Base-by-base conservation (phyloP, 2,888 invertebrate genomes). In the Autographa gamma region DNA sequence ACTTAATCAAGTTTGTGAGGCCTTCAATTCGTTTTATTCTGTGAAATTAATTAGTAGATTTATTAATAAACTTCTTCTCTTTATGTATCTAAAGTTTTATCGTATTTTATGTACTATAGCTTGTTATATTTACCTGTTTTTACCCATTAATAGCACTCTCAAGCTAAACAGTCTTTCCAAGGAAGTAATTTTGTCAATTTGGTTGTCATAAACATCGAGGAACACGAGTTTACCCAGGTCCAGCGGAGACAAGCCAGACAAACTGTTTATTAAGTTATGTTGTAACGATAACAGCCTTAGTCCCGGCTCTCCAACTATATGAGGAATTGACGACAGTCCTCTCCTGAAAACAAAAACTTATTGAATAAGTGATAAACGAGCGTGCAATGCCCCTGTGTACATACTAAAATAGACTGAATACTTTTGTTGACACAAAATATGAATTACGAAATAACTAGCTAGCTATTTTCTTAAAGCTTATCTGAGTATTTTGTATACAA, bases 151-250 rank as follows among this genome's bases (percentile, higher is more conserved):
- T 69, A 99, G 96, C 16, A 99, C 99, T 79, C 98, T 96, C 64
- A 99, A 95, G 86, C 97, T 98, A 76, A 97, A 97, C 63, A 99
- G 95, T 66, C 97, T 96, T 83, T 97, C 97, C 73, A 99, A 95
- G 69, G 97, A 97, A 69, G 97, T 97, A 74, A 99, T 97, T 88
- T 97, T 97, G 81, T 99, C 99, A 76, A 99, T 97, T 92, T 99
- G 98, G 93, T 99, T 99, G 93, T 99, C 98, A 89, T 99, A 99
- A 70, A 99, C 96, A 93, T 99, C 99, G 71, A 99, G 96, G 91
- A 99, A 99, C 19, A 99, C 98, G 71, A 99, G 96, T 92, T 97
- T 97, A 25, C 97, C 97, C 80, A 98, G 96, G 80, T 96, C 96
- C 31, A 96, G 88, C 25, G 94, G 88, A 38, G 91, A 91, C 69